Evolutionary conservation across 2,888 invertebrate species (phyloP), one percentile per base, ranked within the genome.

Genomic region (Acanthococcus lagerstroemiae): DNA sequence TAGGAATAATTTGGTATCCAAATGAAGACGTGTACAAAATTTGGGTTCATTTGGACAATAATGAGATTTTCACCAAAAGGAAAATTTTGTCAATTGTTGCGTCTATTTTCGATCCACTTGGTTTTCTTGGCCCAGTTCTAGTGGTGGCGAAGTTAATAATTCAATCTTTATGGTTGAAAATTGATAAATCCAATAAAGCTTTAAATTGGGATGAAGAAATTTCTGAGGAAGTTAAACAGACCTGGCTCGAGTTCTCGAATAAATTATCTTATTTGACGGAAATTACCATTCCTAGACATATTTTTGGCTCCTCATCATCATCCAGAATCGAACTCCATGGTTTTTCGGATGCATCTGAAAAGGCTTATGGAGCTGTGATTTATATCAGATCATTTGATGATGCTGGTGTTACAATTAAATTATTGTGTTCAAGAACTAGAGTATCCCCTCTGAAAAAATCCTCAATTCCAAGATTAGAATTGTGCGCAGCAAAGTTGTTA

Each of bases 371-470:
- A 3, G 68, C 58, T 12, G 58, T 60, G 46, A 45, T 69, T 12
- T 69, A 69, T 24, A 17, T 68, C 56, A 44, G 67, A 67, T 25
- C 68, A 48, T 21, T 67, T 58, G 17, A 55, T 52, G 4, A 69
- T 63, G 5, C 68, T 56, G 30, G 65, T 55, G 26, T 68, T 65
- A 15, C 68, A 84, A 72, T 84, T 82, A 71, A 84, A 81, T 12
- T 84, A 83, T 50, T 86, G 82, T 74, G 84, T 44, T 44, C 69
- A 0, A 69, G 67, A 50, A 67, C 63, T 1, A 25, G 58, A 48
- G 67, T 69, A 9, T 68, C 68, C 4, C 67, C 69, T 2, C 19
- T 69, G 3, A 69, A 69, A 24, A 44, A 48, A 26, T 22, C 15
- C 1, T 52, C 69, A 19, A 55, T 69, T 1, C 67, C 69, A 3